A percentile compares a stretch with the other conserved stretches of the same genome.
Evolutionary conservation across 64 coral and sea anemone species (phyloP).

Genomic region (Montipora cactus): DNA sequence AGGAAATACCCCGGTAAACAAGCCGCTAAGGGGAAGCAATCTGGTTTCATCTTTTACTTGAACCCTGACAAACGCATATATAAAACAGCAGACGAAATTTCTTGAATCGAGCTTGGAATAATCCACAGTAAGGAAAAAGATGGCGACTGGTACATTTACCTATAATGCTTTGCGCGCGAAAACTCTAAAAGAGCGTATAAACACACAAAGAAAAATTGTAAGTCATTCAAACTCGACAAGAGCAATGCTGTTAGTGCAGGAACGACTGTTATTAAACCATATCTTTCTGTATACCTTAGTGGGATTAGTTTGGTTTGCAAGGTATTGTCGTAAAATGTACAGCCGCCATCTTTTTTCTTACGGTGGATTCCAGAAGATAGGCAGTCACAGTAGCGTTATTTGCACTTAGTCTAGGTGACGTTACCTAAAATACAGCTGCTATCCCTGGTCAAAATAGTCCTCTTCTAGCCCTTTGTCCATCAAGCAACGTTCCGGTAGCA

Average conservation of each 20-base stretch:
- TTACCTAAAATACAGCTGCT: not conserved
- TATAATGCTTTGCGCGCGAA: no score
- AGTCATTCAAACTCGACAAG: no score
- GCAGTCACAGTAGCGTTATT: constrained; percentile 1
- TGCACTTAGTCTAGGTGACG: not conserved
- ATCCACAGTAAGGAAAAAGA: no score
- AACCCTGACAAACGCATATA: not conserved
- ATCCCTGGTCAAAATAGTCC: not conserved
- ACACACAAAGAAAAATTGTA: no score
- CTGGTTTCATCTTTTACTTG: not conserved
- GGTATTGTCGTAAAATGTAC: no score
- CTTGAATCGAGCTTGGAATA: not conserved
- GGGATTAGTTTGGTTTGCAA: no score
- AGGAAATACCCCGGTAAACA: not conserved
- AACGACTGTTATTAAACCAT: no score
- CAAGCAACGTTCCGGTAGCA: not conserved
- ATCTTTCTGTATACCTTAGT: no score
- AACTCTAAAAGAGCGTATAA: no score
- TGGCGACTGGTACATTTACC: no score
- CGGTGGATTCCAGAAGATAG: not conserved
- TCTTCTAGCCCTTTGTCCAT: not conserved
- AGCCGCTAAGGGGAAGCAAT: not conserved
- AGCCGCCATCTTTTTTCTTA: no score
- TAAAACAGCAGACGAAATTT: not conserved
- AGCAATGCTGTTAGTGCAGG: no score